Percentiles rank a stretch among this genome's conserved stretches.
Evolutionary conservation across 2,113 vertebrate species (phyloP).

Genomic region (Lucifuga dentata): DNA sequence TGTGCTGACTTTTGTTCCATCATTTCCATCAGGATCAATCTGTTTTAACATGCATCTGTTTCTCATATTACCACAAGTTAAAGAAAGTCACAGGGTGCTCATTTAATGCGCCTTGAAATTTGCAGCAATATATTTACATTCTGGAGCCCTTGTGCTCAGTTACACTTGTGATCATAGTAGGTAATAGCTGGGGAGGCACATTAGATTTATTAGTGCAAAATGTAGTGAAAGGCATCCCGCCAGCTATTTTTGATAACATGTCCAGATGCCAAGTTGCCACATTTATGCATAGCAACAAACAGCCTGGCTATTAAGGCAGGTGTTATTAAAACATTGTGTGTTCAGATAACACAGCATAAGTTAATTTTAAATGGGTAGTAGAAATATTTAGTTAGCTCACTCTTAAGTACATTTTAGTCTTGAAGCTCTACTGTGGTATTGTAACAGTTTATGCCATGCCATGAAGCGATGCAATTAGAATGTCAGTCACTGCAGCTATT

Average conservation of each 20-base stretch:
- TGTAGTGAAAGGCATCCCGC: background rate
- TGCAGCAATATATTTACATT: too few species aligned
- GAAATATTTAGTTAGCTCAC: background rate
- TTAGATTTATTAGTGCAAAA: background rate
- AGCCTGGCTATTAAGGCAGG: background rate
- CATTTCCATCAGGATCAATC: too few species aligned
- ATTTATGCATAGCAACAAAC: background rate
- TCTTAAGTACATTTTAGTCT: conserved; percentile 19
- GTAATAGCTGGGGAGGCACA: background rate
- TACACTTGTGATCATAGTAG: background rate
- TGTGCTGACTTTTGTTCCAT: too few species aligned
- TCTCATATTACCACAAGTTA: too few species aligned
- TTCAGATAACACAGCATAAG: too few species aligned
- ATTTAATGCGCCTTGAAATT: too few species aligned
- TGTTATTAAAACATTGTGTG: background rate
- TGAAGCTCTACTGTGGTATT: conserved; percentile 23
- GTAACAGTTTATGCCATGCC: conserved; percentile 22
- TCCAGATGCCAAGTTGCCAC: background rate
- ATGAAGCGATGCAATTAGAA: conserved; percentile 50
- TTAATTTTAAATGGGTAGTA: background rate
- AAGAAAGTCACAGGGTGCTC: too few species aligned
- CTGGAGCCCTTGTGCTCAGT: background rate
- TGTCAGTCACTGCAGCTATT: conserved; percentile 24
- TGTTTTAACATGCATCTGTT: too few species aligned
- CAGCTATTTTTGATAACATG: background rate